phyloP scores from a whole-genome alignment of 2,113 vertebrate species.

The Athene noctua region DNA sequence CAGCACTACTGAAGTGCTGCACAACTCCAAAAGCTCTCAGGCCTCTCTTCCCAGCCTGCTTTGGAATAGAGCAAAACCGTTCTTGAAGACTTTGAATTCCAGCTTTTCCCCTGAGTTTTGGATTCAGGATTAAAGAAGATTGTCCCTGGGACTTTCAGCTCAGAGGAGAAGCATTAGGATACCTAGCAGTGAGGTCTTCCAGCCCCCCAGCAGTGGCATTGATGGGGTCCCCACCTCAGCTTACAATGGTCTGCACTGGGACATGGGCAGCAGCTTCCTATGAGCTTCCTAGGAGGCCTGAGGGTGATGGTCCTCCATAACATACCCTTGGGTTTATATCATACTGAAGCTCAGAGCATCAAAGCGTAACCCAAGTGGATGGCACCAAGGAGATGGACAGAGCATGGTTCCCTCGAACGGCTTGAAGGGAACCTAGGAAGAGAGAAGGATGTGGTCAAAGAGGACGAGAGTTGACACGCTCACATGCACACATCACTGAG shows the following conservation, averaged over 20 bases:
- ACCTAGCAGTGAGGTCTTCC: not conserved
- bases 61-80: not conserved
- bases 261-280: not conserved
- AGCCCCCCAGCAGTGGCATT: not conserved
- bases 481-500: not conserved
- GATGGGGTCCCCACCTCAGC: too few relatives aligned
- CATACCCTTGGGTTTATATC: not conserved
- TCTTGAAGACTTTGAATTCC: not conserved
- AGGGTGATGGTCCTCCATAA: fast-evolving
- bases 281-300: not conserved
- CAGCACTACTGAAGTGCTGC: not conserved
- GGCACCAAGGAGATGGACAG: not conserved
- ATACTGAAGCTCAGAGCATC: not conserved
- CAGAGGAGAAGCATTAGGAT: not conserved
- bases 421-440: not conserved
- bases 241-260: not conserved
- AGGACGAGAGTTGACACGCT: not conserved
- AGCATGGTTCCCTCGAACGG: not conserved
- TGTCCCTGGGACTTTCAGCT: not conserved
- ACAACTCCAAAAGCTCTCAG: not conserved
- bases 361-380: not conserved
- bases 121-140: not conserved
- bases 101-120: not conserved
- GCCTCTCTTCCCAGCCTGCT: not conserved
- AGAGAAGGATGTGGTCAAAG: not conserved